phyloP scores from a whole-genome alignment of 2,888 invertebrate species.

The Sclerodermus sp. region DNA sequence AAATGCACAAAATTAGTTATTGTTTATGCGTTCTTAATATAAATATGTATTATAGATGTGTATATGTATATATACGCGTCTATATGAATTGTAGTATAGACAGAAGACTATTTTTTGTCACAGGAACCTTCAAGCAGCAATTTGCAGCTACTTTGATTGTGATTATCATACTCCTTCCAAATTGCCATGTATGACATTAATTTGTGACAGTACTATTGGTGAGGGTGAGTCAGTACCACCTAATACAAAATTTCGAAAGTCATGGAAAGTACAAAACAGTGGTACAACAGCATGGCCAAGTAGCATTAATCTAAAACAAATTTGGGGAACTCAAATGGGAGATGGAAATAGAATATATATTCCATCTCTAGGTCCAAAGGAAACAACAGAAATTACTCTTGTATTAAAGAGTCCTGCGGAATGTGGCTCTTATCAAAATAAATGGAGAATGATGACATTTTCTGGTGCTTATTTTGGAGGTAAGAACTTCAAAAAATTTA shows the following conservation, averaged over 20 bases:
- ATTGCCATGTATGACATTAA: slow-evolving; percentile 76
- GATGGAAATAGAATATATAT: slow-evolving; percentile 65
- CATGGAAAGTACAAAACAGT: slow-evolving; percentile 86
- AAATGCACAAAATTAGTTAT: too few relatives aligned
- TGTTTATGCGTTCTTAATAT: too few relatives aligned
- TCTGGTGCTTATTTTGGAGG: slow-evolving; percentile 92
- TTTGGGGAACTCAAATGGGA: slow-evolving; percentile 69
- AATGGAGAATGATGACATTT: slow-evolving; percentile 87
- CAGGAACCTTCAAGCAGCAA: slow-evolving; percentile 96
- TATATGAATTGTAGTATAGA: too few relatives aligned
- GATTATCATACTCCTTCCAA: slow-evolving; percentile 66
- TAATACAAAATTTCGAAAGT: slow-evolving; percentile 75
- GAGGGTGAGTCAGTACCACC: slow-evolving; percentile 77
- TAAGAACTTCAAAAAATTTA: slow-evolving; percentile 52
- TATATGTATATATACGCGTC: too few relatives aligned
- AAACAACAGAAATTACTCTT: slow-evolving; percentile 74
- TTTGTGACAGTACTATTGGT: slow-evolving; percentile 74
- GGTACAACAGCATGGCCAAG: slow-evolving; percentile 88
- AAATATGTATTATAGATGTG: too few relatives aligned
- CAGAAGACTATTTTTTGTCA: slow-evolving; percentile 19
- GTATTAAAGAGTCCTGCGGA: slow-evolving; percentile 77
- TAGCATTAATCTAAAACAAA: slow-evolving; percentile 76
- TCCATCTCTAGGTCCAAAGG: slow-evolving; percentile 74
- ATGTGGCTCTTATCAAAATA: slow-evolving; percentile 78
- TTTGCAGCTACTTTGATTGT: slow-evolving; percentile 93